phyloP scores from a whole-genome alignment of 2,888 invertebrate genomes.

The Seladonia tumulorum region DNA sequence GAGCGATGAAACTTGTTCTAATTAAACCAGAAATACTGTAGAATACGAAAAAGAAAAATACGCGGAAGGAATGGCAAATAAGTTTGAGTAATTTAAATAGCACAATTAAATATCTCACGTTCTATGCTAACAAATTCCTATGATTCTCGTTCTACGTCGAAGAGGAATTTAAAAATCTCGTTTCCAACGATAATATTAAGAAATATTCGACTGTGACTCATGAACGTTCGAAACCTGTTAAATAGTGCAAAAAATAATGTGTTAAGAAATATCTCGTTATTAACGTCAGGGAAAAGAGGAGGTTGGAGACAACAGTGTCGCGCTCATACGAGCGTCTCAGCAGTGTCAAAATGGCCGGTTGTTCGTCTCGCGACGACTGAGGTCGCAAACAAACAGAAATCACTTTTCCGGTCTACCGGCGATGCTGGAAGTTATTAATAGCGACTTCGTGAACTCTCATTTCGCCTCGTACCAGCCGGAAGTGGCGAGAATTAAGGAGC shows the following conservation, averaged over 20 bases:
- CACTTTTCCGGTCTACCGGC: constrained; percentile 53
- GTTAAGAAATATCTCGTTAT: neutral
- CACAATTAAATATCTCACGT: no score
- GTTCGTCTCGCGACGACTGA: neutral
- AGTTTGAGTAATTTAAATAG: no score
- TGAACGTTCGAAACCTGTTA: no score
- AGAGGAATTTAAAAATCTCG: no score
- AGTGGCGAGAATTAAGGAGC: constrained; percentile 53
- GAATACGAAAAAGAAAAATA: no score
- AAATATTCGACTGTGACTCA: no score
- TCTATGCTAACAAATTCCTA: no score
- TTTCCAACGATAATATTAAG: no score
- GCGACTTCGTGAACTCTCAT: constrained; percentile 44
- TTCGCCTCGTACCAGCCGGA: constrained; percentile 31
- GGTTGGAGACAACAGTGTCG: neutral
- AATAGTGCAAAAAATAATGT: neutral
- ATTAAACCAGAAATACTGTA: no score
- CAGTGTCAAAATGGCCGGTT: neutral
- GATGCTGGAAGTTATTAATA: constrained; percentile 68
- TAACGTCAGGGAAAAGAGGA: neutral
- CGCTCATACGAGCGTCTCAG: neutral
- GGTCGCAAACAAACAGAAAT: constrained; percentile 55
- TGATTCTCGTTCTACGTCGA: no score
- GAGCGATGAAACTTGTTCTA: neutral
- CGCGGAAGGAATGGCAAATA: no score